A percentile compares a stretch with the other conserved stretches of the same genome.
phyloP scores from a whole-genome alignment of 2,113 vertebrate species.

The Rhea pennata region DNA sequence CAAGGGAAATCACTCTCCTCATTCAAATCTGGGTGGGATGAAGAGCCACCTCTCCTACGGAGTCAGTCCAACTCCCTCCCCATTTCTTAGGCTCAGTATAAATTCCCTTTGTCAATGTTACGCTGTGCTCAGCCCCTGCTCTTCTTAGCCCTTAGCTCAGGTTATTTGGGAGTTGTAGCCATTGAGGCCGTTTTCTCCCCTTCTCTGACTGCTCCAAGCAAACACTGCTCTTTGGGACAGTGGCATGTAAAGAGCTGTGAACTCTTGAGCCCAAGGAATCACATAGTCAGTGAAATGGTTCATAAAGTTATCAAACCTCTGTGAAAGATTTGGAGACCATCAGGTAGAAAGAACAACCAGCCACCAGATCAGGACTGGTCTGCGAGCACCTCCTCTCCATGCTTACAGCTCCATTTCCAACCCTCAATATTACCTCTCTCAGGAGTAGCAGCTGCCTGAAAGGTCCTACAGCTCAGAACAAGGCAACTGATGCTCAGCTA shows the following conservation, averaged over 20 bases:
- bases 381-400: background rate
- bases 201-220: background rate
- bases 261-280: background rate
- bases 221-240: background rate
- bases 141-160: accelerated
- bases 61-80: background rate
- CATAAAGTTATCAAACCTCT: background rate
- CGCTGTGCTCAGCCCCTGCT: background rate
- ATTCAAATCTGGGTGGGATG: background rate
- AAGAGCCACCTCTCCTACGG: background rate
- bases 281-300: background rate
- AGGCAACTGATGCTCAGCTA: background rate
- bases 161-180: background rate
- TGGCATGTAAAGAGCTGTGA: background rate
- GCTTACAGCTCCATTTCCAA: background rate
- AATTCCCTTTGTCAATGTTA: background rate
- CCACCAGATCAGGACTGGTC: too few relatives aligned
- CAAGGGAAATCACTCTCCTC: background rate
- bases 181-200: background rate
- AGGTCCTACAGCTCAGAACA: background rate
- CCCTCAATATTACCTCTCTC: accelerated
- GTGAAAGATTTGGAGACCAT: background rate
- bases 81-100: background rate
- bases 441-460: background rate
- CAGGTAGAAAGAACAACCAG: background rate